A percentile compares a stretch with the other conserved stretches of the same genome.
These are phyloP conservation scores for Platysteira castanea DNA, from an alignment of 2,113 vertebrate genomes.

Conservation along the genomic window DNA sequence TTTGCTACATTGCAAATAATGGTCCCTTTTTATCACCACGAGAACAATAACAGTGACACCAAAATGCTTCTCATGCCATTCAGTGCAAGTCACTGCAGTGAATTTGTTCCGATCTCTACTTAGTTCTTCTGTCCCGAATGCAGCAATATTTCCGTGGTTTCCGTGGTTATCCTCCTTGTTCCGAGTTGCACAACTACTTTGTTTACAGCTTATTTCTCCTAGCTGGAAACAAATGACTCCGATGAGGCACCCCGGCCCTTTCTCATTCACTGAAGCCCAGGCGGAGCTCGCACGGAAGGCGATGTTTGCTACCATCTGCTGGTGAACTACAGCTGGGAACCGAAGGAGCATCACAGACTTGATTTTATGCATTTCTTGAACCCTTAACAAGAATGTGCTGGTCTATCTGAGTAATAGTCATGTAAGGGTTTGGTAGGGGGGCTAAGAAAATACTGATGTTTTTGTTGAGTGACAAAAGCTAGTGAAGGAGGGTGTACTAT, in stretches of 20 bases:
- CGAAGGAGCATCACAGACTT: neutral
- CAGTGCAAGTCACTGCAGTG: neutral
- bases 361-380: neutral
- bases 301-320: slow-evolving; percentile 55
- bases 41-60: neutral
- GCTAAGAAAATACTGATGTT: neutral
- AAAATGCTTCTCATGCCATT: slow-evolving; percentile 23
- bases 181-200: slow-evolving; percentile 15
- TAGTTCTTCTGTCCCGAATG: neutral
- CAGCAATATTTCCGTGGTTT: slow-evolving; percentile 28
- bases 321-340: neutral
- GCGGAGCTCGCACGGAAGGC: neutral
- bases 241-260: neutral
- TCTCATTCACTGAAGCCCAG: neutral
- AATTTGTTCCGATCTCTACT: neutral
- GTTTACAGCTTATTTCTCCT: slow-evolving; percentile 36
- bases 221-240: neutral
- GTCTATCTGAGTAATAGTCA: neutral
- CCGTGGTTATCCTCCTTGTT: neutral
- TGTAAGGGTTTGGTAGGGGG: neutral
- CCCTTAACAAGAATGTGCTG: neutral
- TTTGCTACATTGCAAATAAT: slow-evolving; percentile 27
- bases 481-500: neutral
- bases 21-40: slow-evolving; percentile 17
- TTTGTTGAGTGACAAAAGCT: neutral